Base-by-base conservation (phyloP, 2,113 vertebrate genomes). In the Brachyhypopomus gauderio region DNA sequence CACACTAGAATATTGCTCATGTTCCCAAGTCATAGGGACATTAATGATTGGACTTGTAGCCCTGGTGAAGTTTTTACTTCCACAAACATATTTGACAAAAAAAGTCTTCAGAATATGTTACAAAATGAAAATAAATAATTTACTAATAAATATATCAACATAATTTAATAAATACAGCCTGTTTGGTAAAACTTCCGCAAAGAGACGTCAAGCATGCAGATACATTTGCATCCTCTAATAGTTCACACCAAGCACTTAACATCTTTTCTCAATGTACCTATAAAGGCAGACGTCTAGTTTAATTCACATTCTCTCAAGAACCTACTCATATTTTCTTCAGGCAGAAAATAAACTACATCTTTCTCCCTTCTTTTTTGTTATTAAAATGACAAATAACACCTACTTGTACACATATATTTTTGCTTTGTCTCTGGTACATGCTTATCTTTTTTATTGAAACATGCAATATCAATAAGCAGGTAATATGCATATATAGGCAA, bases 371-470 rank as follows among this genome's bases (percentile, higher is more conserved):
- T 80, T 17, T 84, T 78, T 84, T 91, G 86, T 91, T 92, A 92
- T 89, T 94, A 91, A 94, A 94, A 94, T 92, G 92, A 93, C 90
- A 91, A 92, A 93, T 92, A 92, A 92, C 91, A 93, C 88, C 88
- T 91, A 93, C 87, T 90, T 87, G 92, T 88, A 83, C 92, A 93
- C 93, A 94, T 90, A 92, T 89, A 92, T 92, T 92, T 92, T 93
- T 92, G 91, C 92, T 89, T 92, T 4, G 78, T 93, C 88, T 93
- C 92, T 92, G 93, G 93, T 90, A 93, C 97, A 96, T 97, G 97
- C 95, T 88, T 92, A 92, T 96, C 88, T 94, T 95, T 88, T 78
- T 92, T 92, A 92, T 93, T 93, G 89, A 89, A 93, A 90, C 96
- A 96, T 96, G 97, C 96, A 95, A 88, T 93, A 94, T 87, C 92